Percentiles rank a stretch among this genome's conserved stretches.
Conservation (phyloP, 92 coral and sea anemone species). For the Desmophyllum pertusum region DNA sequence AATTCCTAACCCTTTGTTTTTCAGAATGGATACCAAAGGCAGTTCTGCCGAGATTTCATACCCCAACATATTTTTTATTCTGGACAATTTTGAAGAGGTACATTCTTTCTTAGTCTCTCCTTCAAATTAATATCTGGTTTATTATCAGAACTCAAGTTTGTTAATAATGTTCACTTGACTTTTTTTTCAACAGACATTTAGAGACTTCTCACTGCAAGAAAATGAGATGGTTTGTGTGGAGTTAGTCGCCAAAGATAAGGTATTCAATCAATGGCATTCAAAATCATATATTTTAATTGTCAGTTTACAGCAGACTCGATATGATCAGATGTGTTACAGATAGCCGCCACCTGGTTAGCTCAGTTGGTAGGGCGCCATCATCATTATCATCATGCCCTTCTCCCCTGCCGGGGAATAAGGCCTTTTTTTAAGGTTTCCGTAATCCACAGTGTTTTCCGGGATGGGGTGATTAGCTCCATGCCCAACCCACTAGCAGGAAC, state of each 20-base stretch:
- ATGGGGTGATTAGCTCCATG: no score
- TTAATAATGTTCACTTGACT: neutral
- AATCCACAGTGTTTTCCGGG: no score
- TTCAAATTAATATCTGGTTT: neutral
- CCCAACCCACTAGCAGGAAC: no score
- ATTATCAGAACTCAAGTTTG: neutral
- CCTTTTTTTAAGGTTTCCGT: no score
- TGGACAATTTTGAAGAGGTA: conserved; percentile 93
- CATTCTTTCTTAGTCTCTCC: neutral
- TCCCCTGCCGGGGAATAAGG: no score
- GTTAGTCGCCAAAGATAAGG: conserved; percentile 88
- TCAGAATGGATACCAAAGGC: conserved; percentile 90
- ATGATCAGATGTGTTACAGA: neutral
- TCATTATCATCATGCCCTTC: no score
- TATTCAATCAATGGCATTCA: neutral
- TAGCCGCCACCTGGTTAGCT: no score
- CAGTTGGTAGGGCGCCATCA: no score
- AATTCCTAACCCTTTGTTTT: neutral
- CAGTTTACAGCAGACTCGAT: neutral
- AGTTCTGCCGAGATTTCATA: conserved; percentile 85
- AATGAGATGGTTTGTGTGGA: conserved; percentile 97
- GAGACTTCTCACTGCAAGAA: conserved; percentile 82
- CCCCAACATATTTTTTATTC: conserved; percentile 83
- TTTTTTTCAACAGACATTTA: conserved; percentile 53
- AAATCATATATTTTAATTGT: neutral